A percentile compares a stretch with the other conserved stretches of the same genome.
phyloP scores from a whole-genome alignment of 2,113 vertebrate genomes.

The Colistium nudipinnis region DNA sequence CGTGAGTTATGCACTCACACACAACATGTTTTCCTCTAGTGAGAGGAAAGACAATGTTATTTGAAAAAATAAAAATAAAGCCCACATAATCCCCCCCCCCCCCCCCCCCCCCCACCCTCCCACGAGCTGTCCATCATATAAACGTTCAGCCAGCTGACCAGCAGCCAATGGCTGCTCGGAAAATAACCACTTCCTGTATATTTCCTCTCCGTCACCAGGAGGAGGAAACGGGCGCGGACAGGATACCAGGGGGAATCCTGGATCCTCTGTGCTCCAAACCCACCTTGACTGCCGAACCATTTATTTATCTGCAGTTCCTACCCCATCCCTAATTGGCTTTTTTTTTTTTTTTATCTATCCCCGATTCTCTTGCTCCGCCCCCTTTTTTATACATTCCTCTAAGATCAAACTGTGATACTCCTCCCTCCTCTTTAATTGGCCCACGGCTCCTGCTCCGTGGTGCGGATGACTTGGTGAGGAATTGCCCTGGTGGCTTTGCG shows the following conservation, averaged over 20 bases:
- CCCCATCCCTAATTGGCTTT: conserved; percentile 43
- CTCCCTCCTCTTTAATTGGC: conserved; percentile 33
- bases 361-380: not conserved
- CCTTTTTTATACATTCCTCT: conserved; percentile 1
- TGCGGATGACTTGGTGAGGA: conserved; percentile 50
- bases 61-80: conserved; percentile 60
- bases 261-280: conserved; percentile 9
- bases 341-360: conserved; percentile 30
- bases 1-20: not conserved
- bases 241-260: conserved; percentile 17
- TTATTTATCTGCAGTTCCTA: conserved; percentile 25
- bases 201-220: conserved; percentile 14
- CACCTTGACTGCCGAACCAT: too few relatives aligned
- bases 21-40: not conserved
- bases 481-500: conserved; percentile 39
- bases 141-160: too few relatives aligned
- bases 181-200: conserved; percentile 41
- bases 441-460: conserved; percentile 30
- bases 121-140: conserved; percentile 64
- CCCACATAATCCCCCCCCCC: too few relatives aligned
- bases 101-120: conserved; percentile 64
- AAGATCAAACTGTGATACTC: conserved; percentile 19
- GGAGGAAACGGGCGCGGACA: conserved; percentile 1
- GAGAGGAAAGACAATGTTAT: conserved; percentile 47
- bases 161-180: conserved; percentile 48